A percentile compares a stretch with the other conserved stretches of the same genome.
These are phyloP conservation scores for Dryobota labecula DNA, from an alignment of 2,888 invertebrate species.

Conservation along the genomic window DNA sequence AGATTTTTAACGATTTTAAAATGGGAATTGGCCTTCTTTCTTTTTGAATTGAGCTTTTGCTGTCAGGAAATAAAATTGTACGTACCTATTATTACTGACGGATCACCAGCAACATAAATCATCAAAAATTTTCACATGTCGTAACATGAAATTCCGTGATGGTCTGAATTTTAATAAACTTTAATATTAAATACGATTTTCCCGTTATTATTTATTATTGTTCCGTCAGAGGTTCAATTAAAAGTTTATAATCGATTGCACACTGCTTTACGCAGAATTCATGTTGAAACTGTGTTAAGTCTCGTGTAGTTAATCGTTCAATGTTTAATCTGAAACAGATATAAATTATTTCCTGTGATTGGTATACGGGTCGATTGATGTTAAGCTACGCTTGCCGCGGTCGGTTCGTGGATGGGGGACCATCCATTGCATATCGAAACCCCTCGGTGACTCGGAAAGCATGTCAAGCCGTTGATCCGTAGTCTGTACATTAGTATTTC, in stretches of 20 bases:
- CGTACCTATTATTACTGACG: background rate
- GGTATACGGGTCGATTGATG: too few species aligned
- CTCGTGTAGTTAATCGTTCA: slow-evolving; percentile 5
- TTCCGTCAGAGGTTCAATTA: slow-evolving; percentile 41
- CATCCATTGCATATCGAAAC: background rate
- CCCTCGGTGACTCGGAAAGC: background rate
- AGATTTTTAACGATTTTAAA: too few species aligned
- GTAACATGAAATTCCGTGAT: background rate
- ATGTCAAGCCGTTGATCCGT: background rate
- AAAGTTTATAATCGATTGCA: slow-evolving; percentile 49
- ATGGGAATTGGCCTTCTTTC: background rate
- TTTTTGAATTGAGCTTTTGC: too few species aligned
- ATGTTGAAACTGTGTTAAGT: slow-evolving; percentile 5
- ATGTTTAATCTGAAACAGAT: slow-evolving; percentile 8
- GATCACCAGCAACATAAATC: background rate
- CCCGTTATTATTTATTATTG: slow-evolving; percentile 27
- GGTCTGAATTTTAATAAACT: slow-evolving; percentile 2
- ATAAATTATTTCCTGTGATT: background rate
- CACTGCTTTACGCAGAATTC: slow-evolving; percentile 17
- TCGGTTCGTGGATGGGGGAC: background rate
- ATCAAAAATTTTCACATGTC: background rate
- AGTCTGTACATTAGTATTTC: background rate
- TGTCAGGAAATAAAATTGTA: background rate
- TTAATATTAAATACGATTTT: slow-evolving; percentile 20
- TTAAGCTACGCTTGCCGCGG: too few species aligned